Base-by-base conservation (phyloP, 2,113 vertebrate species). In the Hepsetus odoe region DNA sequence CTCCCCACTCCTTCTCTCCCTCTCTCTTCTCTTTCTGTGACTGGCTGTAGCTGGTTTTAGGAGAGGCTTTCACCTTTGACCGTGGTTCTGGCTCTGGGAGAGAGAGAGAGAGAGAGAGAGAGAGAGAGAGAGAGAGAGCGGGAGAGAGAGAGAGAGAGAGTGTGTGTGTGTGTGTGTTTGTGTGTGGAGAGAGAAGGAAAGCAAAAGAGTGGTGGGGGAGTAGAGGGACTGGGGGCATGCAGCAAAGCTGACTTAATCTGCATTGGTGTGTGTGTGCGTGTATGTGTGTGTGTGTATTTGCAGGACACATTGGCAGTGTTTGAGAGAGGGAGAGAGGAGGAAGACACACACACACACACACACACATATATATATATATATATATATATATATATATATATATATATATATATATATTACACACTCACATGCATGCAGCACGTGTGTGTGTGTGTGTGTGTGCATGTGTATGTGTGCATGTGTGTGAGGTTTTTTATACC, bases 1-100 rank as follows among this genome's bases (percentile, higher is more conserved):
- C 51, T 33, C 35, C 26, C 53, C 83, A 40, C 56, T 78, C 76
- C 82, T 72, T 83, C 79, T 83, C 84, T 79, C 83, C 77, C 80
- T 83, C 82, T 85, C 73, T 58, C 74, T 42, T 42, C 64, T 14
- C 5, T 46, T 74, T 30, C 46, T 67, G 44, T 77, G 80, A 84
- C 89, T 85, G 86, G 89, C 87, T 92, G 85, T 80, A 90, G 88
- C 88, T 85, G 83, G 87, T 90, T 91, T 89, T 85, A 87, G 83
- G 82, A 72, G 88, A 86, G 87, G 86, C 84, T 82, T 83, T 84
- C 88, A 91, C 92, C 90, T 91, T 87, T 92, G 87, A 91, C 92
- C 90, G n/a, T 53, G 24, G 72, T 53, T 89, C 86, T 61, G 24
- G 72, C 61, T 89, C 86, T 40, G 26, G 40, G 22, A 78, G 53